Base-by-base conservation (phyloP, 1,140 invertebrate genomes). In the Amyelois transitella region DNA sequence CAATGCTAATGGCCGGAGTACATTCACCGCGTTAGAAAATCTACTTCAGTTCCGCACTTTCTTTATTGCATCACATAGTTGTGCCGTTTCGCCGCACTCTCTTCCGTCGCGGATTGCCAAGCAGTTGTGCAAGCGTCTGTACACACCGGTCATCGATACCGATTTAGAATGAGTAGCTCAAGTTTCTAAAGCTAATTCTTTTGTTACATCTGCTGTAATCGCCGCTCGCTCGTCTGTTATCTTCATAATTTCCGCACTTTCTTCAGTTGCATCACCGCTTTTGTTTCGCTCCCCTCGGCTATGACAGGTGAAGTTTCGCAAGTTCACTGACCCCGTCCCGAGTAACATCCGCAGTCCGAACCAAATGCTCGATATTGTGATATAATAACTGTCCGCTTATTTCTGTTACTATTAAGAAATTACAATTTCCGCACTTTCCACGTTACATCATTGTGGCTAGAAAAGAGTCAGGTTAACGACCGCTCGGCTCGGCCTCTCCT, bases 1-100 rank as follows among this genome's bases (percentile, higher is more conserved):
- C 64, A 77, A 80, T 62, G 69, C 76, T 82, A 87, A 84, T 84
- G 74, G 75, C 67, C 69, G 71, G 60, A 84, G 84, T 84, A 81
- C 84, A 68, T 87, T 87, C 84, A 84, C 81, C 84, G 81, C 77
- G 66, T 69, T 84, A 82, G 81, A 84, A 87, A 84, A 84, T 71
- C 76, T 80, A 81, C 76, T 78, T 81, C 67, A 79, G 75, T 87
- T 87, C 84, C 82, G 84, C 78, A 84, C 84, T 87, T 87, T 87
- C 84, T 84, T 86, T 77, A 77, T 88, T 86, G 80, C 84, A 81
- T 85, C 82, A 88, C 76, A 52, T 48, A 60, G 57, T 70, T 76
- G 71, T 75, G 77, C 81, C 69, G 77, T 86, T 84, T 85, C 72
- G 66, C 61, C 68, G 75, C 77, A 77, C 78, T 83, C 80, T 84